These are phyloP conservation scores for Phaenicophaeus curvirostris DNA, from an alignment of 2,797 vertebrate species.

Conservation along the genomic window DNA sequence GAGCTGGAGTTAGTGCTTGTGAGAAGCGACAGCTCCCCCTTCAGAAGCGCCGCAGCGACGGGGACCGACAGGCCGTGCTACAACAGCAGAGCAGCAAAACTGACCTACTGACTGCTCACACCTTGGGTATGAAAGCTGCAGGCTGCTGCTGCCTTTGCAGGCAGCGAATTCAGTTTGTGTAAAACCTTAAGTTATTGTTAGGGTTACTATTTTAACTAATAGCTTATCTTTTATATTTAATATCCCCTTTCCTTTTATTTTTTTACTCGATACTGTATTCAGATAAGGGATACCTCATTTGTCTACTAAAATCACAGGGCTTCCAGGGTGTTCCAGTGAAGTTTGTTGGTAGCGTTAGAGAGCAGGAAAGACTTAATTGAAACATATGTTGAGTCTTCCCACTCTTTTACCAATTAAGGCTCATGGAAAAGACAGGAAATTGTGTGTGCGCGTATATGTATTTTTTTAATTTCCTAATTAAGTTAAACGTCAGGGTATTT, in stretches of 20 bases:
- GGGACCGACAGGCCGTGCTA: constrained; percentile 85
- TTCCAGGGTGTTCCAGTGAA: neutral
- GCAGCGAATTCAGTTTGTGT: neutral
- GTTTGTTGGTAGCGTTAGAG: neutral
- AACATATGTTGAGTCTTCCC: neutral
- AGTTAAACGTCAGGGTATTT: neutral
- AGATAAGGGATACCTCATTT: constrained; percentile 44
- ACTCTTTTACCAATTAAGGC: neutral
- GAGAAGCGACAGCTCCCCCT: constrained; percentile 77
- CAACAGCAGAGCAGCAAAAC: constrained; percentile 88
- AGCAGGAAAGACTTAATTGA: neutral
- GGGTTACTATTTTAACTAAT: constrained; percentile 58
- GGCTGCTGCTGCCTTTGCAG: neutral
- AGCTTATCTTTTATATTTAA: constrained; percentile 55
- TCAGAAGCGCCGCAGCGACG: constrained; percentile 66
- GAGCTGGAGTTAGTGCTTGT: constrained; percentile 89
- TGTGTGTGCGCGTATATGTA: rapidly evolving
- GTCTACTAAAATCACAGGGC: neutral
- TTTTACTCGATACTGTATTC: constrained; percentile 48
- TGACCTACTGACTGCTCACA: constrained; percentile 84
- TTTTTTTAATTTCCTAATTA: neutral
- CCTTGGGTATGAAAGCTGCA: rapidly evolving
- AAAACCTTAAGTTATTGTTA: constrained; percentile 58
- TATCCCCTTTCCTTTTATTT: constrained; percentile 42
- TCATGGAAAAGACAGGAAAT: neutral